phyloP scores from a whole-genome alignment of 2,113 vertebrate species.

The Bucco capensis region DNA sequence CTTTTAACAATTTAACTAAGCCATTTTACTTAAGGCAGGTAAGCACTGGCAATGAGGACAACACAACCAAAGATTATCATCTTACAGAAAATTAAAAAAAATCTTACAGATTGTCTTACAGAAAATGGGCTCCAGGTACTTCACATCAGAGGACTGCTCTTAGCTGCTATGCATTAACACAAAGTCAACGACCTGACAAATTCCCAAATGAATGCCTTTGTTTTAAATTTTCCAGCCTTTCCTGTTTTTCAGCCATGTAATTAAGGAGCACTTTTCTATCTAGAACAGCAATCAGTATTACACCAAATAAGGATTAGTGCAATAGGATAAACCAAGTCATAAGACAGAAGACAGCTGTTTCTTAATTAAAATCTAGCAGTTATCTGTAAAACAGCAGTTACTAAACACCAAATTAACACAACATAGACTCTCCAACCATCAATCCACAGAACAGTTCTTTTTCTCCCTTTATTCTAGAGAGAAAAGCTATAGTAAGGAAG shows the following conservation, averaged over 20 bases:
- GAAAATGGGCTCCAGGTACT: background rate
- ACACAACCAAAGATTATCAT: background rate
- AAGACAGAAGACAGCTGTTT: slow-evolving; percentile 15
- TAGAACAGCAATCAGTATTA: slow-evolving; percentile 39
- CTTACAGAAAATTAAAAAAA: no score
- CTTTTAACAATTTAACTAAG: background rate
- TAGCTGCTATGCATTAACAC: background rate
- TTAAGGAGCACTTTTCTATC: slow-evolving; percentile 27
- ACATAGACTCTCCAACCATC: background rate
- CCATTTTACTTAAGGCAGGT: background rate
- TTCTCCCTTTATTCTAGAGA: background rate
- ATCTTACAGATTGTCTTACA: no score
- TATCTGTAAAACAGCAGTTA: background rate
- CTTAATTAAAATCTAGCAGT: slow-evolving; percentile 39
- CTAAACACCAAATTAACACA: background rate
- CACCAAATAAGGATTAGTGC: background rate
- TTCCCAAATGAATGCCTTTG: background rate
- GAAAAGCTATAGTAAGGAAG: background rate
- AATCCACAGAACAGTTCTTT: background rate
- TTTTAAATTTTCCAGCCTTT: slow-evolving; percentile 20
- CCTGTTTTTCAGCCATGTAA: slow-evolving; percentile 29
- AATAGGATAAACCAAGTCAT: slow-evolving; percentile 19
- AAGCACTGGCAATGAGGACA: background rate
- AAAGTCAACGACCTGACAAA: background rate
- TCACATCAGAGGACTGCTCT: background rate